A percentile compares a stretch with the other conserved stretches of the same genome.
Evolutionary conservation across 2,113 vertebrate species (phyloP).

Genomic region (Colossoma macropomum): DNA sequence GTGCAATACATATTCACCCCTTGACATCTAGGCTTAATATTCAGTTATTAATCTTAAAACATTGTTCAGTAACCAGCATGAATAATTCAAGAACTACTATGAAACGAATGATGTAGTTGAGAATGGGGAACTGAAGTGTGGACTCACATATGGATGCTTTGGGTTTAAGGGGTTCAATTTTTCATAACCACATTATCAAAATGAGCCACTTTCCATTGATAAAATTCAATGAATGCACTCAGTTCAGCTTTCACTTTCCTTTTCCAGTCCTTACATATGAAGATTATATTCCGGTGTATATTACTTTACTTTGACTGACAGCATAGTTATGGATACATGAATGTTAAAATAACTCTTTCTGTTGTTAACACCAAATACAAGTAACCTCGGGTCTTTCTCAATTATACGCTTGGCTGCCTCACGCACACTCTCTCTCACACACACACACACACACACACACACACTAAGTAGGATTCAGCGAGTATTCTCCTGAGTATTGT

Average conservation of each 20-base stretch:
- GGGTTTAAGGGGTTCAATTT: neutral
- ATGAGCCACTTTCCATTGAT: neutral
- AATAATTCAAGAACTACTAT: neutral
- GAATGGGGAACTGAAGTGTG: neutral
- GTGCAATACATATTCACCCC: no score
- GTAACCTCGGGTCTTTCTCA: slow-evolving; percentile 39
- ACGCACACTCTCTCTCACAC: slow-evolving; percentile 8
- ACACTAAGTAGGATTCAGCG: neutral
- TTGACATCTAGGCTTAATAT: neutral
- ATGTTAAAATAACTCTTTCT: slow-evolving; percentile 44
- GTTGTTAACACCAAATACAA: slow-evolving; percentile 41
- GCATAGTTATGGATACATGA: slow-evolving; percentile 18
- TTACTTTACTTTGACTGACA: slow-evolving; percentile 31
- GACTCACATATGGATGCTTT: neutral
- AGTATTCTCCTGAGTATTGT: slow-evolving; percentile 36
- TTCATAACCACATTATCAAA: neutral
- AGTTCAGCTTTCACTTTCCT: neutral
- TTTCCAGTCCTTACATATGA: neutral
- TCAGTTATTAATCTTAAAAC: no score
- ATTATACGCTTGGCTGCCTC: slow-evolving; percentile 47
- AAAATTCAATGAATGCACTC: neutral
- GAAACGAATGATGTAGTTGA: neutral
- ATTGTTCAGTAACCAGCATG: no score
- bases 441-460: neutral
- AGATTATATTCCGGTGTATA: slow-evolving; percentile 9